Base-by-base conservation (phyloP, 2,888 invertebrate species). In the Folsomia candida region DNA sequence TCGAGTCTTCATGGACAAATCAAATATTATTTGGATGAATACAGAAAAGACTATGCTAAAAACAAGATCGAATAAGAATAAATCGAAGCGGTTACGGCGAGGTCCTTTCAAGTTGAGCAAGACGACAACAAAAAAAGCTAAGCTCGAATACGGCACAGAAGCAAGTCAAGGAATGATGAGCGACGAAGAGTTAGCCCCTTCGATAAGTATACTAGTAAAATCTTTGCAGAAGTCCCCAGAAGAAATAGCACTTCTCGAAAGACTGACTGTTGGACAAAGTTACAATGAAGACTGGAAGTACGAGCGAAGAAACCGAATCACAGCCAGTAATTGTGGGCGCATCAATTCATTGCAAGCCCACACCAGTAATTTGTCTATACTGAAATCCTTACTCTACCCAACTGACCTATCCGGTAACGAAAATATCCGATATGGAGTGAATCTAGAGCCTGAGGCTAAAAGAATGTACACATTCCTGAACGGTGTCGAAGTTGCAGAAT, bases 361-460 rank as follows among this genome's bases (percentile, higher is more conserved):
- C 58, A 58, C 57, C 4, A n/a, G 27, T 58, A 88, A 18, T 20
- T 3, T 18, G 20, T 62, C 62, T 2, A 27, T 62, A 2, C 27
- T 60, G 11, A 59, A 61, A n/a, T 37, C 47, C 14, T 4, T 68
- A 27, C 24, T 68, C 1, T 63, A 63, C 22, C 68, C 68, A 1
- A 22, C 24, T 1, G 68, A 68, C 20, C 51, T 68, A 18, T 51
- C 20, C 22, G 22, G 22, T 2, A 63, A 57, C 27, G 68, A 68
- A 20, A 51, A 63, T 25, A 60, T 68, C 6, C 22, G 29, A 29
- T 26, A 63, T 3, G 68, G 68, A 0, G 63, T 68, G 3, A 62
- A 69, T 24, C 24, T 47, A 2, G 72, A 76, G 37, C 60, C 59
- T 1, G 14, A 51, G n/a, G 74, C 74, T 2, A 68, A 69, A n/a